phyloP scores from a whole-genome alignment of 2,888 invertebrate species.

The Protula sp. region DNA sequence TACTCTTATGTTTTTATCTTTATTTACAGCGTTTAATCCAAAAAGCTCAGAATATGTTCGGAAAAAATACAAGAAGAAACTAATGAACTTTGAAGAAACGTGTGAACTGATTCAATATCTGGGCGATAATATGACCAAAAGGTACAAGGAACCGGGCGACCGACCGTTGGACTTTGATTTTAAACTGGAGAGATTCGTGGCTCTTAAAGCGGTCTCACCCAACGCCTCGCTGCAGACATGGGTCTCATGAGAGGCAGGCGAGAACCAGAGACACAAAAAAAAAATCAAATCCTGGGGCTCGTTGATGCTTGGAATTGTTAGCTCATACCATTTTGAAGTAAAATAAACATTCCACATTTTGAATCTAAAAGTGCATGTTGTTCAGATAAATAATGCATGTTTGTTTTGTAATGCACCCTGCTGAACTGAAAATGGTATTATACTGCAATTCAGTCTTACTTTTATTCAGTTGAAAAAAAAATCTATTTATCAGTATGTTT shows the following conservation, averaged over 20 bases:
- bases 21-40: constrained; percentile 52
- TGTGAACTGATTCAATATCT: constrained; percentile 52
- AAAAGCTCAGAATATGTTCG: constrained; percentile 52
- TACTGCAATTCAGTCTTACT: too few species aligned
- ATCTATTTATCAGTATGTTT: too few species aligned
- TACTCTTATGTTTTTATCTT: too few species aligned
- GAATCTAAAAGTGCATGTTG: too few species aligned
- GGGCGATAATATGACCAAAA: constrained; percentile 50
- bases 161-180: constrained; percentile 50
- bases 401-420: too few species aligned
- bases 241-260: background rate
- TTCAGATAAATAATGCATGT: too few species aligned
- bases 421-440: too few species aligned
- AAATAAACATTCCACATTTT: too few species aligned
- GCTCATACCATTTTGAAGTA: too few species aligned
- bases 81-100: constrained; percentile 50
- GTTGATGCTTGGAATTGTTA: background rate
- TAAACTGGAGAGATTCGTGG: constrained; percentile 46
- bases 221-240: background rate
- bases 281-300: too few species aligned
- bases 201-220: background rate
- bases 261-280: too few species aligned
- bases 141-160: constrained; percentile 46
- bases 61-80: constrained; percentile 51
- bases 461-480: too few species aligned